These are phyloP conservation scores for Pholis gunnellus DNA, from an alignment of 2,113 vertebrate species.

Conservation along the genomic window DNA sequence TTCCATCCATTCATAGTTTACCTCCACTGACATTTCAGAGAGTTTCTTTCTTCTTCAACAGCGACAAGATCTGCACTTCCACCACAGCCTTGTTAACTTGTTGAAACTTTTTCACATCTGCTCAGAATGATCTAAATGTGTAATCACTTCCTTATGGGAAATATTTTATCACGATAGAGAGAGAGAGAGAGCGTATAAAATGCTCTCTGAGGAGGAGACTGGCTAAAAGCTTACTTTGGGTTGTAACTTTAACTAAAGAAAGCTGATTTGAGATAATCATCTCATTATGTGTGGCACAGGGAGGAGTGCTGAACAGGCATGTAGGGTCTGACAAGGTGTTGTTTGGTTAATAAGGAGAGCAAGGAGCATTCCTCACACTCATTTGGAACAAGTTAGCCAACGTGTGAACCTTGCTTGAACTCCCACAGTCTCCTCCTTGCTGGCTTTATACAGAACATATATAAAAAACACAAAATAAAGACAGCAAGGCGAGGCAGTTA, in stretches of 20 bases:
- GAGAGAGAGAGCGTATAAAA: conserved; percentile 56
- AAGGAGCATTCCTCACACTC: conserved; percentile 60
- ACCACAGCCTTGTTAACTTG: conserved; percentile 74
- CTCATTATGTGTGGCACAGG: conserved; percentile 58
- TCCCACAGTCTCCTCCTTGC: conserved; percentile 23
- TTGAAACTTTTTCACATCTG: conserved; percentile 83
- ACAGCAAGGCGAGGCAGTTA: not conserved
- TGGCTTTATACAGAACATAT: conserved; percentile 9
- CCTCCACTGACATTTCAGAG: not conserved
- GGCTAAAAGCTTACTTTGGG: conserved; percentile 67
- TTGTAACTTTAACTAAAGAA: conserved; percentile 72
- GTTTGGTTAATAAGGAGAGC: conserved; percentile 65
- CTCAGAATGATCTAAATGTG: conserved; percentile 78
- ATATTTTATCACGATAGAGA: conserved; percentile 74
- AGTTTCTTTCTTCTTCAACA: conserved; percentile 19
- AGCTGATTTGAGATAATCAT: conserved; percentile 68
- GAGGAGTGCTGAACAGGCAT: conserved; percentile 54
- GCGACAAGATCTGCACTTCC: conserved; percentile 57
- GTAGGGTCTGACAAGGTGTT: conserved; percentile 62
- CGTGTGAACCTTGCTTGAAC: conserved; percentile 59
- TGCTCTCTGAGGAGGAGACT: conserved; percentile 58
- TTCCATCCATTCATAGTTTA: conserved; percentile 7
- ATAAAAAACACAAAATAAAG: conserved; percentile 40
- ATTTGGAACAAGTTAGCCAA: conserved; percentile 70
- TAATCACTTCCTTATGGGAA: conserved; percentile 82